Evolutionary conservation across 2,113 vertebrate genomes (phyloP).

Genomic region (Microcebus ravelobensis): DNA sequence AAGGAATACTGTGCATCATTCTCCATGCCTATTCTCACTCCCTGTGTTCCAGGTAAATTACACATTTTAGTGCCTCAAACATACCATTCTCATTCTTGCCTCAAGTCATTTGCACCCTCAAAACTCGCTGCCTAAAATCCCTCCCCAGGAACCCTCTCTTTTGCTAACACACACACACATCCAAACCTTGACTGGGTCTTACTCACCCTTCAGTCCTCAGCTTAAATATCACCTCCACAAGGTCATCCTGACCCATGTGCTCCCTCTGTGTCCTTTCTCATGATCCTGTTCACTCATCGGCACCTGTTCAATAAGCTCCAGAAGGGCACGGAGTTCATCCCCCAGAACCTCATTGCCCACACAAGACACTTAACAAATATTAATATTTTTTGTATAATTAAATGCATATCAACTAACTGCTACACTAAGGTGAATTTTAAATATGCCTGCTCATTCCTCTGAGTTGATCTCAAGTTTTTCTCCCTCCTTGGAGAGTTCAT

Average conservation of each 20-base stretch:
- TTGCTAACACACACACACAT: neutral
- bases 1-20: neutral
- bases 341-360: neutral
- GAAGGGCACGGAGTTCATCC: neutral
- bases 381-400: neutral
- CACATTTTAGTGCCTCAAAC: neutral
- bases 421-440: neutral
- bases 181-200: neutral
- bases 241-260: neutral
- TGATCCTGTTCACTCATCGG: neutral
- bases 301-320: neutral
- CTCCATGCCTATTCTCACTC: neutral
- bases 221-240: neutral
- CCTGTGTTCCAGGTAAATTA: neutral
- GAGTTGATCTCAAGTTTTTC: neutral
- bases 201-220: neutral
- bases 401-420: neutral
- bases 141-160: neutral
- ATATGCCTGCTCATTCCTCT: neutral
- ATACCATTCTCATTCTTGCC: neutral
- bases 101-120: neutral
- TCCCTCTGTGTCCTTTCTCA: neutral
- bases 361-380: neutral
- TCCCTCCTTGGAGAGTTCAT: neutral
- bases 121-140: neutral